These are phyloP conservation scores for Idaea aversata DNA, from an alignment of 2,888 invertebrate species.

Conservation along the genomic window DNA sequence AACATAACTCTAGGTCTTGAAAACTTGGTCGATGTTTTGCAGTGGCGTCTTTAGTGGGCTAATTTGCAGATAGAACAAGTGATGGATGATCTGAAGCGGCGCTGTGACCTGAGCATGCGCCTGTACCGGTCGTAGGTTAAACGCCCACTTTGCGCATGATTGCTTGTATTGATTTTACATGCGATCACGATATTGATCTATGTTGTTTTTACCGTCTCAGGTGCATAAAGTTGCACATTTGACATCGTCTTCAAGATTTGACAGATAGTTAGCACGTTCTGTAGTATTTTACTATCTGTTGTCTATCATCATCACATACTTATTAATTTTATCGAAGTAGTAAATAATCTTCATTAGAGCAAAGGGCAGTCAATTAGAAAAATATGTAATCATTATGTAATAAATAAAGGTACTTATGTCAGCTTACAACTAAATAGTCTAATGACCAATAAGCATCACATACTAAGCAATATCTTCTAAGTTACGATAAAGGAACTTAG, in stretches of 20 bases:
- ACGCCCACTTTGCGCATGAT: conserved; percentile 75
- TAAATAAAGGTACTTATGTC: not conserved
- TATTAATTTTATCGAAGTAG: not conserved
- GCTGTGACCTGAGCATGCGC: conserved; percentile 54
- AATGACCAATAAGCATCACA: not conserved
- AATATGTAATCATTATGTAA: not conserved
- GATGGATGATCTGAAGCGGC: conserved; percentile 71
- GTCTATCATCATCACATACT: not conserved
- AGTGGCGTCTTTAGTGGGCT: conserved; percentile 64
- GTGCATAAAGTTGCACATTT: conserved; percentile 5
- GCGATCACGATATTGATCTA: conserved; percentile 59
- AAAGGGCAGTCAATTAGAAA: conserved; percentile 8
- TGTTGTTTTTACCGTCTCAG: conserved; percentile 10
- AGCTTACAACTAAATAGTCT: not conserved
- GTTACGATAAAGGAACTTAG: not conserved
- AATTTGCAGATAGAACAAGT: conserved; percentile 69
- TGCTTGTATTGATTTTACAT: conserved; percentile 73
- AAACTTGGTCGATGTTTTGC: conserved; percentile 43
- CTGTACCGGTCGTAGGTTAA: conserved; percentile 71
- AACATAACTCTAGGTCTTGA: conserved; percentile 19
- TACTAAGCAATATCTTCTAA: not conserved
- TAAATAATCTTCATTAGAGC: not conserved
- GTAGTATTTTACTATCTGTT: conserved; percentile 5
- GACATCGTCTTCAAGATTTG: not conserved
- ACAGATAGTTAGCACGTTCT: conserved; percentile 29